These are phyloP conservation scores for Beris morrisii DNA, from an alignment of 2,888 invertebrate species.

Conservation along the genomic window DNA sequence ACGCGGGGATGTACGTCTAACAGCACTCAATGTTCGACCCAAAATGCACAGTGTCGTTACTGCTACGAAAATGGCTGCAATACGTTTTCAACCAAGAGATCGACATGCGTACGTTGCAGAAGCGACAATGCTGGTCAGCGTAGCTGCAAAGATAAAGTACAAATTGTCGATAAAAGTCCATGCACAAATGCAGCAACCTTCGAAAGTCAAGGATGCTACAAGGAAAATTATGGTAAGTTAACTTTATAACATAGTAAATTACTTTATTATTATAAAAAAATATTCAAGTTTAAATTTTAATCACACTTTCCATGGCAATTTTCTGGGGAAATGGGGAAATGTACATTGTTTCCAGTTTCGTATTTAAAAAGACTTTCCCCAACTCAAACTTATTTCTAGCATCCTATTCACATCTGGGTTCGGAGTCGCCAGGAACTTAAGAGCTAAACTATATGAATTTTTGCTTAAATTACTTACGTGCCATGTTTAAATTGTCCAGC, in stretches of 20 bases:
- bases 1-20: slow-evolving; percentile 28
- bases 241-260: background rate
- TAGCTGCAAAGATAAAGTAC: slow-evolving; percentile 6
- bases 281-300: too few species aligned
- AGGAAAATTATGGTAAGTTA: slow-evolving; percentile 44
- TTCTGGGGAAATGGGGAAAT: too few species aligned
- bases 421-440: too few species aligned
- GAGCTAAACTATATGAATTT: too few species aligned
- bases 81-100: background rate
- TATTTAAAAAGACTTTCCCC: too few species aligned
- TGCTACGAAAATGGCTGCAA: slow-evolving; percentile 20
- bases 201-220: slow-evolving; percentile 42
- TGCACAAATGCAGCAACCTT: slow-evolving; percentile 15
- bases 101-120: slow-evolving; percentile 30
- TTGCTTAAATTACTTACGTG: too few species aligned
- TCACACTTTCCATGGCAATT: too few species aligned
- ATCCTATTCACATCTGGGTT: too few species aligned
- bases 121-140: slow-evolving; percentile 16
- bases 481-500: too few species aligned
- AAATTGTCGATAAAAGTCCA: background rate
- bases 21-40: background rate
- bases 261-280: too few species aligned
- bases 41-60: slow-evolving; percentile 6
- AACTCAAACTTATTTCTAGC: too few species aligned
- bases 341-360: too few species aligned